phyloP scores from a whole-genome alignment of 2,797 vertebrate species.

The Mormyrus proboscirostris region DNA sequence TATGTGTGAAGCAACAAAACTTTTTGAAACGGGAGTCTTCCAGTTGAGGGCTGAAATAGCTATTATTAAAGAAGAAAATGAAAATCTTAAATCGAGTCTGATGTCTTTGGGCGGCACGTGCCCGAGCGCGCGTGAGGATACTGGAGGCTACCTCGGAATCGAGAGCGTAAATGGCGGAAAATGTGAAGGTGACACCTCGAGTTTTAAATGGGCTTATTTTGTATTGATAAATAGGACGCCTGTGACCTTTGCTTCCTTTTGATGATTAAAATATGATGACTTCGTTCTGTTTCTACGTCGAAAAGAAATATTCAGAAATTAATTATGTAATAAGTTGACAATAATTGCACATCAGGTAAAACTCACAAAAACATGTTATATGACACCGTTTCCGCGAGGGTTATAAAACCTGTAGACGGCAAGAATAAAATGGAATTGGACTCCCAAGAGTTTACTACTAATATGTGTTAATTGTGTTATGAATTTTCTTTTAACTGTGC shows the following conservation, averaged over 20 bases:
- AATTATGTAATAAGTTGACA: not conserved
- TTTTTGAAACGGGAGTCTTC: conserved; percentile 17
- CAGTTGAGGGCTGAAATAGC: conserved; percentile 12
- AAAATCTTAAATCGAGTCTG: not conserved
- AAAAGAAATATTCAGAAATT: not conserved
- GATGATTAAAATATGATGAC: not conserved
- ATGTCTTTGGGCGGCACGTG: not conserved
- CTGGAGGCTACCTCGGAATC: not conserved
- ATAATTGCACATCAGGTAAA: not conserved
- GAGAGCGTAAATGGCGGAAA: not conserved
- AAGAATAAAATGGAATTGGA: not conserved
- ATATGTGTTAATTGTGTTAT: not conserved
- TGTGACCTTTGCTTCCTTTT: not conserved
- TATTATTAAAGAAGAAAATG: conserved; percentile 18
- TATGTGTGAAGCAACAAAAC: conserved; percentile 26
- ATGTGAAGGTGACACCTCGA: not conserved
- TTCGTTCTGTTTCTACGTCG: not conserved
- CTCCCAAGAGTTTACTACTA: not conserved
- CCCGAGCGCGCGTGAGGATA: not conserved
- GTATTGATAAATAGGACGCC: not conserved
- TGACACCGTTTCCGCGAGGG: not conserved
- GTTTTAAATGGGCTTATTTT: not conserved
- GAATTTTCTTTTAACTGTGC: not conserved
- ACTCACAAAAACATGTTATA: not conserved
- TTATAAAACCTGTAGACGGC: not conserved